A percentile compares a stretch with the other conserved stretches of the same genome.
Conservation (phyloP, 2,888 invertebrate genomes). For the Hyalella azteca region DNA sequence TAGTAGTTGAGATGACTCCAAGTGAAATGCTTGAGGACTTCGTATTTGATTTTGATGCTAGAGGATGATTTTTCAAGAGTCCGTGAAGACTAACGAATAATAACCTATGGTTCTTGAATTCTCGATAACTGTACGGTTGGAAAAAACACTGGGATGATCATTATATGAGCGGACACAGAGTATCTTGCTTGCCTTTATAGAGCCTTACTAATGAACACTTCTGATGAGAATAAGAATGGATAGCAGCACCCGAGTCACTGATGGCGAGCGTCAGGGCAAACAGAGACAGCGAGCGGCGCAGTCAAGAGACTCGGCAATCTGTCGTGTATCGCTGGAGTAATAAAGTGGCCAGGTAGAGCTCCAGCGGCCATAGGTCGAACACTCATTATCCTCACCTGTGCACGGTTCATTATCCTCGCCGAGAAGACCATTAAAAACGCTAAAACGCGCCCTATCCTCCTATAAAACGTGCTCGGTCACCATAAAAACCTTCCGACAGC, state of each 20-base stretch:
- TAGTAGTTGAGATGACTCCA: no score
- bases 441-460: constrained; percentile 37
- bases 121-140: no score
- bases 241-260: background rate
- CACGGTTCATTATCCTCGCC: constrained; percentile 32
- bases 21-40: no score
- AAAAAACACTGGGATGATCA: no score
- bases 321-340: constrained; percentile 21
- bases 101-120: no score
- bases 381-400: constrained; percentile 34
- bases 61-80: no score
- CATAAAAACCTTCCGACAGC: constrained; percentile 35
- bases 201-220: background rate
- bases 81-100: no score
- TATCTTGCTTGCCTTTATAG: no score
- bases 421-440: constrained; percentile 37
- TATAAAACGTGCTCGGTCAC: constrained; percentile 33
- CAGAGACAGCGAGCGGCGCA: background rate
- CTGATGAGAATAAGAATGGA: background rate
- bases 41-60: no score
- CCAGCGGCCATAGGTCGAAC: constrained; percentile 24
- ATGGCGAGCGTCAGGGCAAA: background rate
- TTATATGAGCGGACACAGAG: no score
- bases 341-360: constrained; percentile 3
- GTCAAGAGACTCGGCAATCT: background rate